These are phyloP conservation scores for Scyliorhinus canicula DNA, from an alignment of 2,797 vertebrate genomes.

Conservation along the genomic window DNA sequence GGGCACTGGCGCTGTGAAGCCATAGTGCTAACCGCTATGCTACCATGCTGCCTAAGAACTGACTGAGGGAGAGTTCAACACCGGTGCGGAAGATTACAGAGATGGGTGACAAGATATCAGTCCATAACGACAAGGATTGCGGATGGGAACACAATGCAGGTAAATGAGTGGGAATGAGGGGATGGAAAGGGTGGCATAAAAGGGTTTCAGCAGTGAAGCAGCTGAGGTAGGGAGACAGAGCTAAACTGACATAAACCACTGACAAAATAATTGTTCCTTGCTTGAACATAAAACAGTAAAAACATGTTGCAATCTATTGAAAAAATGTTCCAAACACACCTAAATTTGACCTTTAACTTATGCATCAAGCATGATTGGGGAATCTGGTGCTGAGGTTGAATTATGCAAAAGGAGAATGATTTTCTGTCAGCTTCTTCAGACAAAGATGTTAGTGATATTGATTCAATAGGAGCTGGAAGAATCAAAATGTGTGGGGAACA, in stretches of 20 bases:
- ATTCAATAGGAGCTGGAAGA: constrained; percentile 11
- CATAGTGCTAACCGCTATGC: too few species aligned
- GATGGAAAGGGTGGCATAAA: neutral
- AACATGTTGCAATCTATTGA: neutral
- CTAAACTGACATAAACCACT: neutral
- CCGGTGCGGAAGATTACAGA: neutral
- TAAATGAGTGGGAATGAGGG: neutral
- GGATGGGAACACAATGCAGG: neutral
- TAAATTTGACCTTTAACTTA: constrained; percentile 2
- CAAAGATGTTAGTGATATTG: constrained; percentile 15
- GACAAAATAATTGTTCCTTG: neutral
- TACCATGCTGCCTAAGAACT: too few species aligned
- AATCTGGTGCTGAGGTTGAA: neutral
- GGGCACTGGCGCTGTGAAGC: too few species aligned
- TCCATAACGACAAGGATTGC: neutral
- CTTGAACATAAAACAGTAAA: neutral
- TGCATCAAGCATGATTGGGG: constrained; percentile 1
- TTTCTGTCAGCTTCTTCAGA: constrained; percentile 25
- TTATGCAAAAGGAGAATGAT: constrained; percentile 30
- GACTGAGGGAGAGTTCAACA: neutral
- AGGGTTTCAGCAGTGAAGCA: neutral
- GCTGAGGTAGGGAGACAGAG: neutral
- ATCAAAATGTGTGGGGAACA: neutral
- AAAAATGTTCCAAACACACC: neutral
- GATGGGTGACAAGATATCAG: neutral